Percentiles rank a stretch among this genome's conserved stretches.
Conservation (phyloP, 1,140 invertebrate genomes). For the Tetramorium parvispinum region DNA sequence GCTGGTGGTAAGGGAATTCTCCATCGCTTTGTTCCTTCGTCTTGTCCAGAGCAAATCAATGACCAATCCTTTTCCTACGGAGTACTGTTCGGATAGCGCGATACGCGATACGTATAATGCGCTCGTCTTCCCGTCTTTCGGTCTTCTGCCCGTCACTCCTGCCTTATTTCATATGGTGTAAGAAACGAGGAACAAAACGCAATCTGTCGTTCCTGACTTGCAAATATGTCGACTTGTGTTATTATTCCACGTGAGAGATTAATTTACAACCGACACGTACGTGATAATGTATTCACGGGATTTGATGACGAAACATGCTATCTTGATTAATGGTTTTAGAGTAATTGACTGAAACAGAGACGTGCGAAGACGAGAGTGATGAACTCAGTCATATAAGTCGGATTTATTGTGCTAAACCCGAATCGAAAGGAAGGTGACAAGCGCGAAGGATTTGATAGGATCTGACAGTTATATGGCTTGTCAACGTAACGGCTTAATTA, state of each 20-base stretch:
- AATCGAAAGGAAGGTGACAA: not conserved
- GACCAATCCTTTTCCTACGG: not conserved
- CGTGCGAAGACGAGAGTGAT: not conserved
- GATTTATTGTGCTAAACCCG: not conserved
- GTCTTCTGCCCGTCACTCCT: not conserved
- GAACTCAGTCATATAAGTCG: not conserved
- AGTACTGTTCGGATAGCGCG: not conserved
- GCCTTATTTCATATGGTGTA: not conserved
- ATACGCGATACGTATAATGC: not conserved
- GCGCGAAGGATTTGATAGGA: not conserved
- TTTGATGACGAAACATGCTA: not conserved
- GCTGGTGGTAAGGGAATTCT: not conserved
- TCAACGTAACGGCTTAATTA: not conserved
- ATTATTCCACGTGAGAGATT: conserved; percentile 18
- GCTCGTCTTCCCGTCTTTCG: not conserved
- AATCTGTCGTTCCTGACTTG: conserved; percentile 31
- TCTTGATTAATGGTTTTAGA: conserved; percentile 8
- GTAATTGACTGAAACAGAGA: not conserved
- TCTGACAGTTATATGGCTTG: not conserved
- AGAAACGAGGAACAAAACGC: not conserved
- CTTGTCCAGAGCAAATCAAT: not conserved
- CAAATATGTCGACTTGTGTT: conserved; percentile 1
- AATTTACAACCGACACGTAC: conserved; percentile 10
- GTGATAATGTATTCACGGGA: not conserved
- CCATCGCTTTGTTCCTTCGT: conserved; percentile 9